A percentile compares a stretch with the other conserved stretches of the same genome.
Evolutionary conservation across 1,140 invertebrate species (phyloP).

Genomic region (Meloidogyne floridensis): DNA sequence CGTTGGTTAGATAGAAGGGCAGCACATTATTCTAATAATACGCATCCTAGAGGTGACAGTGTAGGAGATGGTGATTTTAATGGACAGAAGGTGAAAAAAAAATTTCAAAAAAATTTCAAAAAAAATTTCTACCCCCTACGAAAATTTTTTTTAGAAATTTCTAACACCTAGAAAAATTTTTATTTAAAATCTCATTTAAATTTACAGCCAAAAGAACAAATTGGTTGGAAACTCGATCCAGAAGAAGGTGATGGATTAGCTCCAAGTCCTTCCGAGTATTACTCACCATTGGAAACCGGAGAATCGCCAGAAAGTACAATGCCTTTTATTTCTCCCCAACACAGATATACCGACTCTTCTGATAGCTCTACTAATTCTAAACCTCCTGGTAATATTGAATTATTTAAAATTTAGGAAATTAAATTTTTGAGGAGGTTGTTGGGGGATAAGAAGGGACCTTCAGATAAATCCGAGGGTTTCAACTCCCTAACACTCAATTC

Average conservation of each 20-base stretch:
- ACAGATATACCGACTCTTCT: not conserved
- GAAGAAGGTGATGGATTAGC: constrained; percentile 1
- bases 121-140: not conserved
- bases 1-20: constrained; percentile 33
- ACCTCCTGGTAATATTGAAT: constrained; percentile 8
- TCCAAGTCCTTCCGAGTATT: not conserved
- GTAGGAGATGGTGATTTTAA: constrained; percentile 9
- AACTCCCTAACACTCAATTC: no score
- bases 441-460: no score
- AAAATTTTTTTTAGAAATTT: no score
- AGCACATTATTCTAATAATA: not conserved
- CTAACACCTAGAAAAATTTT: no score
- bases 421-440: no score
- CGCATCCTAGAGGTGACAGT: constrained; percentile 5
- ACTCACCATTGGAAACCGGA: not conserved
- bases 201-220: not conserved
- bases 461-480: no score
- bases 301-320: not conserved
- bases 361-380: not conserved
- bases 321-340: constrained; percentile 1
- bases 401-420: not conserved
- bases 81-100: not conserved
- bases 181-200: not conserved
- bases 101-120: not conserved
- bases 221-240: constrained; percentile 6